phyloP scores from a whole-genome alignment of 2,888 invertebrate genomes.

The Drosophila quasianomalipes region DNA sequence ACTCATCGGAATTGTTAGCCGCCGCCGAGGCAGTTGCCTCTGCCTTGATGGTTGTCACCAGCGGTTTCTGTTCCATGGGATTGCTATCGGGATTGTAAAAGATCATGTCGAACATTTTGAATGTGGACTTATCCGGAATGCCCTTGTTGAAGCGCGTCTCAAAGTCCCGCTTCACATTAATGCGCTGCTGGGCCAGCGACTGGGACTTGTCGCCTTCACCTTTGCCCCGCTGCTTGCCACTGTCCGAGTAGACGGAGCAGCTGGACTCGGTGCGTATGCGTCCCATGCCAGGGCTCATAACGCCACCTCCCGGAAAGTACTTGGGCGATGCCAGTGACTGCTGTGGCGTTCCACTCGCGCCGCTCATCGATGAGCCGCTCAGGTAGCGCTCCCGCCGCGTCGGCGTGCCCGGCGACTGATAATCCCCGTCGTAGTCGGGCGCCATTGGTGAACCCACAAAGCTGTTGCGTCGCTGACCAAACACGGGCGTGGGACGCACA shows the following conservation, averaged over 20 bases:
- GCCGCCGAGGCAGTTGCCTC: constrained; percentile 75
- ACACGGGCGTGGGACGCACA: constrained; percentile 89
- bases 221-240: constrained; percentile 80
- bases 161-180: constrained; percentile 80
- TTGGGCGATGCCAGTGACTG: constrained; percentile 66
- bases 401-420: constrained; percentile 60
- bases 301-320: constrained; percentile 67
- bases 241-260: constrained; percentile 84
- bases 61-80: constrained; percentile 88
- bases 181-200: constrained; percentile 86
- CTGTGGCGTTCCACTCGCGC: constrained; percentile 39
- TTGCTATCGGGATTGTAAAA: constrained; percentile 94
- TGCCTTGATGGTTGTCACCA: constrained; percentile 60
- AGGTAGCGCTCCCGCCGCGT: constrained; percentile 77
- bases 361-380: constrained; percentile 70
- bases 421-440: constrained; percentile 60
- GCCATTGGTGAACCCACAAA: constrained; percentile 86
- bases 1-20: constrained; percentile 36
- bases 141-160: constrained; percentile 80
- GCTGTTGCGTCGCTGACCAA: constrained; percentile 89
- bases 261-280: constrained; percentile 85
- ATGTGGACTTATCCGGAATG: constrained; percentile 88
- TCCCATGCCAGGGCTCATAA: constrained; percentile 72
- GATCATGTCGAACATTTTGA: constrained; percentile 97
- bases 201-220: constrained; percentile 85